Base-by-base conservation (phyloP, 2,113 vertebrate genomes). In the Orientallactaga bullata region DNA sequence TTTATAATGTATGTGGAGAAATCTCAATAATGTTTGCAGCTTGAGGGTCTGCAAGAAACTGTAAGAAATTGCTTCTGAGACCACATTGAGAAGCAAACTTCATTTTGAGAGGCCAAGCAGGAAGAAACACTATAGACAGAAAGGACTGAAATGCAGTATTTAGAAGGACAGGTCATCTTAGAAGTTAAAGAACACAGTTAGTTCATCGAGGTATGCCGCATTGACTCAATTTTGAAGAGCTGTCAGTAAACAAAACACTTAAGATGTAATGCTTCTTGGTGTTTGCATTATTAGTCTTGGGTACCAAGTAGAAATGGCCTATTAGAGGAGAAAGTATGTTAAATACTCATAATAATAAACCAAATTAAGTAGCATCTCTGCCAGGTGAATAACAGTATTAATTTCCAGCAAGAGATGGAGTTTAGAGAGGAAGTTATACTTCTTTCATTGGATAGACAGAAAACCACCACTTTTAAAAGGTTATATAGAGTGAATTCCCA, bases 111-210 rank as follows among this genome's bases (percentile, higher is more conserved):
- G 95, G 92, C 94, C 51, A 80, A 97, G 65, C 39, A 76, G 35
- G 68, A 89, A 71, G 51, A 37, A 96, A n/a, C 90, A 90, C 24
- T 90, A 88, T 12, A 28, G 77, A 95, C 90, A 96, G 95, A 97
- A 97, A 89, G 66, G 76, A 83, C 89, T 91, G 93, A 97, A 97
- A 96, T 91, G 93, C 2, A 47, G 17, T 93, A 93, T 95, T 97
- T 95, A 95, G 91, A 96, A 86, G 92, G 95, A 85, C 90, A 97
- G 97, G 96, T 96, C 80, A 97, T 97, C 89, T 95, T 42, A 81
- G 94, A 97, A 96, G 96, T 96, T 96, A 93, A 96, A 96, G 97
- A 97, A 97, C 95, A 81, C 82, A 93, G 96, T 97, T 97, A 97
- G 88, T 81, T 90, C 89, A 93, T 97, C 94, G 74, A 93, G 87